These are phyloP conservation scores for Megalopta genalis DNA, from an alignment of 1,140 invertebrate genomes.

Conservation along the genomic window DNA sequence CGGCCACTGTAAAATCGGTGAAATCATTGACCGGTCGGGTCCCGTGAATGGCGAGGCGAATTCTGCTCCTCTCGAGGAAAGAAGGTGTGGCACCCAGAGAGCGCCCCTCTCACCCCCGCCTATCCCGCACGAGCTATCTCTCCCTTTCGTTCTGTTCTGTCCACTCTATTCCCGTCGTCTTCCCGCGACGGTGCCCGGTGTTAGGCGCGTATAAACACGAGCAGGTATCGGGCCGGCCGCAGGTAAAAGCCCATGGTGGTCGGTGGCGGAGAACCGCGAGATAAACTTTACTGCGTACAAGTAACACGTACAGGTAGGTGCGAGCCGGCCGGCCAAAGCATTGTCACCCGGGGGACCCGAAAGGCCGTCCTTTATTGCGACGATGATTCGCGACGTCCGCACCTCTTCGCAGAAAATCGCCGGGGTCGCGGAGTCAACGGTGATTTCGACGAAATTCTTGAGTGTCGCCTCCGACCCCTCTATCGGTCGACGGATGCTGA, in stretches of 20 bases:
- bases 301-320: conserved; percentile 66
- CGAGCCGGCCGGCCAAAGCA: conserved; percentile 11
- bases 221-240: conserved; percentile 60
- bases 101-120: no score
- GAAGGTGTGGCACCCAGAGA: conserved; percentile 44
- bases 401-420: conserved; percentile 21
- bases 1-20: conserved; percentile 67
- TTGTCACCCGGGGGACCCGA: conserved; percentile 49
- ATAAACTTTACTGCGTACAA: conserved; percentile 70
- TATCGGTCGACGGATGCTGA: not conserved
- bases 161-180: conserved; percentile 12
- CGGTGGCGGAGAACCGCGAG: conserved; percentile 65
- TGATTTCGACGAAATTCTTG: conserved; percentile 7
- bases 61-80: conserved; percentile 24
- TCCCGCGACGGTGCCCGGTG: conserved; percentile 46
- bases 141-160: not conserved
- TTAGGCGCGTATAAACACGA: conserved; percentile 69
- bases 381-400: conserved; percentile 74
- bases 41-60: conserved; percentile 42
- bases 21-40: conserved; percentile 59
- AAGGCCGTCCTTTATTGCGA: conserved; percentile 69
- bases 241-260: conserved; percentile 71
- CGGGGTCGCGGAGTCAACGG: not conserved
- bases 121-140: not conserved
- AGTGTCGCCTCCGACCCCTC: no score